These are phyloP conservation scores for Drosophila sordidula DNA, from an alignment of 2,888 invertebrate genomes.

Conservation along the genomic window DNA sequence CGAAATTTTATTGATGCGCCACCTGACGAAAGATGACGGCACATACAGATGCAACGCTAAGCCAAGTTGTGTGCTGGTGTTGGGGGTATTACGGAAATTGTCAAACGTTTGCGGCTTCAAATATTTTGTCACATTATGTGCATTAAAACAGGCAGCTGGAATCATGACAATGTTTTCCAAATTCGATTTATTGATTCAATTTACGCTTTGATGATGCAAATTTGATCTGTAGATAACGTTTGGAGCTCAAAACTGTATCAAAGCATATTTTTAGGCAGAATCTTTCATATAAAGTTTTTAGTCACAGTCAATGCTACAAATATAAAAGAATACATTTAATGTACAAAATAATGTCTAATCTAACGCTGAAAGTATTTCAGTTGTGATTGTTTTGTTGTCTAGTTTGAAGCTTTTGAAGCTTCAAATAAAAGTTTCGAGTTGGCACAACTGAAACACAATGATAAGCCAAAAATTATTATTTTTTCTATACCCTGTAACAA, in stretches of 20 bases:
- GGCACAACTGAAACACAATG: constrained; percentile 20
- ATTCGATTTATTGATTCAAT: not conserved
- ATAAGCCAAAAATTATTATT: constrained; percentile 26
- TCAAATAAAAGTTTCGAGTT: constrained; percentile 40
- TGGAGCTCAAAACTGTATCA: not conserved
- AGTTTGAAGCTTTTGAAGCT: constrained; percentile 19
- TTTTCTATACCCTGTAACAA: constrained; percentile 14
- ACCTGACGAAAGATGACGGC: constrained; percentile 56
- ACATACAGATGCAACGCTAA: constrained; percentile 35
- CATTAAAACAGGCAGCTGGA: constrained; percentile 1
- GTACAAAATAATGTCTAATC: not conserved
- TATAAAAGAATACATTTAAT: too few species aligned
- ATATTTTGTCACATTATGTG: constrained; percentile 28
- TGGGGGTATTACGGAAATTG: constrained; percentile 30
- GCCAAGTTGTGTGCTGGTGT: constrained; percentile 1
- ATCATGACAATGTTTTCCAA: not conserved
- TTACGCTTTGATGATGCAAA: not conserved
- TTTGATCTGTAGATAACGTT: not conserved
- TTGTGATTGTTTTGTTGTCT: constrained; percentile 6
- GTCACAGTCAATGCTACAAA: too few species aligned
- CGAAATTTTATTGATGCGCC: constrained; percentile 57
- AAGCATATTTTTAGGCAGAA: not conserved
- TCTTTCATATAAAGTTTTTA: too few species aligned
- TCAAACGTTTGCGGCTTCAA: constrained; percentile 34
- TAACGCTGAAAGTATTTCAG: not conserved